Evolutionary conservation across 2,888 invertebrate genomes (phyloP).

Genomic region (Allophyes oxyacanthae): DNA sequence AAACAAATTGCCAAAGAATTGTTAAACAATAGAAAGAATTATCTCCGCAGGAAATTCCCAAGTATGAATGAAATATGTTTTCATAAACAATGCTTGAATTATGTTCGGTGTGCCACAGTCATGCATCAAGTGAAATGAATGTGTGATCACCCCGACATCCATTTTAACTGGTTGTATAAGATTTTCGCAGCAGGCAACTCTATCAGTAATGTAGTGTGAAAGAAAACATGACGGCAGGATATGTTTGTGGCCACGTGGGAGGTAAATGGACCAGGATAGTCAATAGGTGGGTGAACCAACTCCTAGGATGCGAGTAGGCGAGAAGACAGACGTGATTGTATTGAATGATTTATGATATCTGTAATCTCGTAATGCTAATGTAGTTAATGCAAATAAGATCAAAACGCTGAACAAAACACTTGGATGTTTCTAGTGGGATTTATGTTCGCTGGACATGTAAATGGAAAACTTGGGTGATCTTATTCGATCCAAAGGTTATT

Average conservation of each 20-base stretch:
- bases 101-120: constrained; percentile 26
- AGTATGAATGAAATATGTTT: constrained; percentile 50
- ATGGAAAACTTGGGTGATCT: constrained; percentile 14
- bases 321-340: constrained; percentile 53
- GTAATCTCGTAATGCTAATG: constrained; percentile 65
- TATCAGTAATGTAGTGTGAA: constrained; percentile 14
- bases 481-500: not conserved
- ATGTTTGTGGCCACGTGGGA: constrained; percentile 63
- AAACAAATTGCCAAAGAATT: constrained; percentile 41
- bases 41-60: constrained; percentile 53
- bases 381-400: constrained; percentile 60
- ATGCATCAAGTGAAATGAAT: constrained; percentile 52
- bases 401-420: constrained; percentile 33
- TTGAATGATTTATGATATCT: constrained; percentile 70
- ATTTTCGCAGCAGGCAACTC: constrained; percentile 42
- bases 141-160: constrained; percentile 24
- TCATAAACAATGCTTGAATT: constrained; percentile 53
- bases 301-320: constrained; percentile 64
- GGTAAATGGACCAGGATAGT: constrained; percentile 66
- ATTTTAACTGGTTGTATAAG: constrained; percentile 45
- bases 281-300: constrained; percentile 61
- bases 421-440: constrained; percentile 31
- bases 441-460: constrained; percentile 38
- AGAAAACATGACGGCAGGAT: constrained; percentile 45
- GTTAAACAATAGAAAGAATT: constrained; percentile 55